Evolutionary conservation across 2,797 vertebrate genomes (phyloP).

Genomic region (Thunnus albacares): DNA sequence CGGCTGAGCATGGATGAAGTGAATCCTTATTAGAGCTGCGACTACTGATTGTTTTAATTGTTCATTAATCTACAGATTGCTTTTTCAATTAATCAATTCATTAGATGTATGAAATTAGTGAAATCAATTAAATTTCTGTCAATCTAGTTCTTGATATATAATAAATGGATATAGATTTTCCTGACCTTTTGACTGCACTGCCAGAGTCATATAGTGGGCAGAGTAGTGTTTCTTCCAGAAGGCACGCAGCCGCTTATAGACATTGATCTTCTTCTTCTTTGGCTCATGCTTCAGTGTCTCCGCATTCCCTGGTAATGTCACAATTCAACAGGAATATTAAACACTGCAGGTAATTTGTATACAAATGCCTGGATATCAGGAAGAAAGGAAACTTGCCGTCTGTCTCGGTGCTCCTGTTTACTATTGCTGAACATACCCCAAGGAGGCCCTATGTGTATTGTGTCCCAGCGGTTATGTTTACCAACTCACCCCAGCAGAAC

Average conservation of each 20-base stretch:
- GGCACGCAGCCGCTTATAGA: slow-evolving; percentile 92
- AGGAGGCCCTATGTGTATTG: slow-evolving; percentile 60
- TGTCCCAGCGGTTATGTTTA: slow-evolving; percentile 69
- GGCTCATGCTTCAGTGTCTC: slow-evolving; percentile 95
- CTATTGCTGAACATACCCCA: slow-evolving; percentile 61
- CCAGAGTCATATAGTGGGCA: slow-evolving; percentile 96
- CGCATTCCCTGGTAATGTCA: slow-evolving; percentile 89
- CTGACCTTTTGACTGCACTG: slow-evolving; percentile 96
- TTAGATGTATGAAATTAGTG: slow-evolving; percentile 32
- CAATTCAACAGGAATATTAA: slow-evolving; percentile 31
- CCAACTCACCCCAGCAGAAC: slow-evolving; percentile 95
- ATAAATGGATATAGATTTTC: slow-evolving; percentile 25
- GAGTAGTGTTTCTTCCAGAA: slow-evolving; percentile 97
- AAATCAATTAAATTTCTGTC: slow-evolving; percentile 36
- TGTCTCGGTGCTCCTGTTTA: slow-evolving; percentile 55
- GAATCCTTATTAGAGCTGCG: slow-evolving; percentile 49
- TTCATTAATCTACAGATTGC: slow-evolving; percentile 57
- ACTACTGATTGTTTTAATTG: slow-evolving; percentile 60
- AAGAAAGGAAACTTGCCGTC: slow-evolving; percentile 39
- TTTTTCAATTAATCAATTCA: slow-evolving; percentile 49
- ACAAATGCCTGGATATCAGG: slow-evolving; percentile 39
- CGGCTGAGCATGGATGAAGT: slow-evolving; percentile 53
- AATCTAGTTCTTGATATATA: slow-evolving; percentile 12
- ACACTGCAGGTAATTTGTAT: slow-evolving; percentile 1
- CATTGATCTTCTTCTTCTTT: slow-evolving; percentile 93